Percentiles rank a stretch among this genome's conserved stretches.
Evolutionary conservation across 2,797 vertebrate genomes (phyloP).

Genomic region (Hapalemur alaotrensis): DNA sequence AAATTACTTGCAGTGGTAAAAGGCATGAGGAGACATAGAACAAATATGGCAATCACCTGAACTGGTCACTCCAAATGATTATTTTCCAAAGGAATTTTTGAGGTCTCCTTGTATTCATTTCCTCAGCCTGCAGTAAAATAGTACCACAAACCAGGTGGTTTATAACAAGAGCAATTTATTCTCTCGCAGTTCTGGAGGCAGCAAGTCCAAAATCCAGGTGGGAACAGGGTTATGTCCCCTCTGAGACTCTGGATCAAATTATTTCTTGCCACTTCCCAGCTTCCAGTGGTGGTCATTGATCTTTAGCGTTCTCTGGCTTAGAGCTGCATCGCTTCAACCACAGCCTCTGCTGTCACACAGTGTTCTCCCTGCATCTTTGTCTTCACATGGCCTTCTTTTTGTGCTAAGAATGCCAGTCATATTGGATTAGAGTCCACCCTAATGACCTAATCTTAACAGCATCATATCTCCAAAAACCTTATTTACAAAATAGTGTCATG

Average conservation of each 20-base stretch:
- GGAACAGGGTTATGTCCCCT: fast-evolving
- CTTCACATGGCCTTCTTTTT: not conserved
- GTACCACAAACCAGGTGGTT: not conserved
- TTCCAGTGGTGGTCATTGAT: not conserved
- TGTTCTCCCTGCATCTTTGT: not conserved
- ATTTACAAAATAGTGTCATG: not conserved
- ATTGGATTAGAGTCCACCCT: not conserved
- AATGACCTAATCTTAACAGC: not conserved
- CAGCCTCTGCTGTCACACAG: not conserved
- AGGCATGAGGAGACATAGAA: not conserved
- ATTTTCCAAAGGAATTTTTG: not conserved
- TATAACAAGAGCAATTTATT: not conserved
- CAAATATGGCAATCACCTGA: not conserved
- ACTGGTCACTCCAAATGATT: not conserved
- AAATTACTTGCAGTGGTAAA: not conserved
- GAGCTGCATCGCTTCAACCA: not conserved
- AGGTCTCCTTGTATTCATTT: not conserved
- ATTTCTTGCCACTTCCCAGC: not conserved
- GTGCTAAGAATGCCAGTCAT: not conserved
- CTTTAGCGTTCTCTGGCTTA: not conserved
- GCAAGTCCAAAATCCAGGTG: not conserved
- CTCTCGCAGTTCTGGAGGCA: not conserved
- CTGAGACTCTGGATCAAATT: not conserved
- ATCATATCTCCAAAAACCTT: not conserved
- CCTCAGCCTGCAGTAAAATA: not conserved